A percentile compares a stretch with the other conserved stretches of the same genome.
Evolutionary conservation across 2,113 vertebrate species (phyloP).

Genomic region (Haemorhous mexicanus): DNA sequence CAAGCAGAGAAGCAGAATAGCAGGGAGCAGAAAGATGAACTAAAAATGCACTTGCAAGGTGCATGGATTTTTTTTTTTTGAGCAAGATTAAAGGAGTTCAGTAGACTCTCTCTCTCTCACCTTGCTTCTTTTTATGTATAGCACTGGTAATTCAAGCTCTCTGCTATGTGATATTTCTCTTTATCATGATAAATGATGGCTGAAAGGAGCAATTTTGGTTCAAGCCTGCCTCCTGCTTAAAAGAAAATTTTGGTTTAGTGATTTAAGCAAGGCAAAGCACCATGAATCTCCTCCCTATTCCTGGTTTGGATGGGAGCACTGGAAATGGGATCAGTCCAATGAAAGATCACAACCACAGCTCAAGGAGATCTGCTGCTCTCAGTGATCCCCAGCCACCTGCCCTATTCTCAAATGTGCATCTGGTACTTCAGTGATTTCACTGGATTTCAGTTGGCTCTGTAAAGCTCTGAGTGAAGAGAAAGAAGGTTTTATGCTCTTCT

Average conservation of each 20-base stretch:
- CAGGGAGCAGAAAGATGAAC: background rate
- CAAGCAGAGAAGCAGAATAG: background rate
- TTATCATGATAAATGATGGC: background rate
- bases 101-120: background rate
- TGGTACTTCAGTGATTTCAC: background rate
- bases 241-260: background rate
- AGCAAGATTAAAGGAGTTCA: background rate
- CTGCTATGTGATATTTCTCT: background rate
- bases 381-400: background rate
- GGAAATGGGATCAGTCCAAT: background rate
- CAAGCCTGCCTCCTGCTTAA: background rate
- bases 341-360: background rate
- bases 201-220: background rate
- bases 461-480: background rate
- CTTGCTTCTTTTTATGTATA: background rate
- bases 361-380: background rate
- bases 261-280: background rate
- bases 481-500: background rate
- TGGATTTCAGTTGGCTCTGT: background rate
- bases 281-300: background rate
- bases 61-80: background rate
- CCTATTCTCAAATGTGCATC: background rate
- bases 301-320: background rate
- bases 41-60: background rate
- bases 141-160: background rate